Conservation (phyloP, 1,140 invertebrate species). For the Drosophila chauvacae region DNA sequence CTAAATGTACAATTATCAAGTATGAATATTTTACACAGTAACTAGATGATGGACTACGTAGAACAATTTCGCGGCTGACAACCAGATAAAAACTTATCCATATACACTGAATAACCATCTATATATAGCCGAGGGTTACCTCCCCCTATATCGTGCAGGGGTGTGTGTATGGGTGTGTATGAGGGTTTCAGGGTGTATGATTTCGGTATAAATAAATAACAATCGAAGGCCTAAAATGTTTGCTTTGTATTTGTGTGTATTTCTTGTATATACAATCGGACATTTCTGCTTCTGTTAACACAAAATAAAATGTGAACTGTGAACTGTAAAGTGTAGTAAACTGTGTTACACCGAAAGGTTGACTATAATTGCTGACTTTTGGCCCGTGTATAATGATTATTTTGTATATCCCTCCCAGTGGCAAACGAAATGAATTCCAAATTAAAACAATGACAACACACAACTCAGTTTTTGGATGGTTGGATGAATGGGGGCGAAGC, state of each 20-base stretch:
- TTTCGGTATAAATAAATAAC: conserved; percentile 49
- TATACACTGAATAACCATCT: conserved; percentile 67
- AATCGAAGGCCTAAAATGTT: conserved; percentile 44
- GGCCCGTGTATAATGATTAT: conserved; percentile 39
- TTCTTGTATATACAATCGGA: conserved; percentile 51
- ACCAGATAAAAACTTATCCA: conserved; percentile 72
- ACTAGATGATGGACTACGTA: conserved; percentile 75
- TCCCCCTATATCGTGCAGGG: conserved; percentile 14
- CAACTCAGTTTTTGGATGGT: conserved; percentile 13
- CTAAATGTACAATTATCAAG: conserved; percentile 75
- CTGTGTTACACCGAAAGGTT: conserved; percentile 38
- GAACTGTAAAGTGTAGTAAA: conserved; percentile 3
- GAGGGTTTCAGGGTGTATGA: conserved; percentile 9
- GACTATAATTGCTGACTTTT: conserved; percentile 64
- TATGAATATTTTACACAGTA: conserved; percentile 77
- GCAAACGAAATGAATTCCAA: conserved; percentile 57
- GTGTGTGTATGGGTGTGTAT: neutral
- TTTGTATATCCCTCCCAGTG: conserved; percentile 22
- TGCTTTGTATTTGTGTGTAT: conserved; percentile 36
- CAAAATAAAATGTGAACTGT: conserved; percentile 37
- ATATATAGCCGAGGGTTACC: conserved; percentile 34
- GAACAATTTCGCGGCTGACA: conserved; percentile 66
- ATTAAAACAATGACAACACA: conserved; percentile 65
- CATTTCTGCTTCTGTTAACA: conserved; percentile 57
- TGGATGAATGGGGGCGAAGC: conserved; percentile 1